Evolutionary conservation across 2,113 vertebrate genomes (phyloP), one percentile per base, ranked within the genome.

Genomic region (Chitala chitala): DNA sequence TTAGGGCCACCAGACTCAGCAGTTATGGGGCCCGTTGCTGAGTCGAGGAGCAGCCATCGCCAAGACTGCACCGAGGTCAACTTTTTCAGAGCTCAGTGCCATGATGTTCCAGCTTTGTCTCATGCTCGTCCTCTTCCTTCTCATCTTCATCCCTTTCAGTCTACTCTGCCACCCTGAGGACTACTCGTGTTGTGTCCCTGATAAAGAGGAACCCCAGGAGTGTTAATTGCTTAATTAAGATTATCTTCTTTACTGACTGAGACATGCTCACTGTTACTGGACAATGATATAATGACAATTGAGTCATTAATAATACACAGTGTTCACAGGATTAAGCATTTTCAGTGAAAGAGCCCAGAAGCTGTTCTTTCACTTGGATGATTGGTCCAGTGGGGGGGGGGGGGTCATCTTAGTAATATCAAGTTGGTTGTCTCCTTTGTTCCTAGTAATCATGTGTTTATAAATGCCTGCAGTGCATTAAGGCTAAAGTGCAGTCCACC

Each of bases 1-100:
- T 89, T 90, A 90, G 48, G 83, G 84, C 86, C 83, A 84, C 84
- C 84, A 86, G 82, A 83, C 5, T 83, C 83, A 81, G 84, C 87
- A 86, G 89, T 88, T 88, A 88, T 83, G 85, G 85, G 84, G 85
- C 85, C 87, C 84, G 80, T 80, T 85, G 83, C 86, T 75, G n/a
- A 77, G 82, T 59, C 78, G 79, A 84, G 76, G 76, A 80, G 78
- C 74, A 54, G 29, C 29, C 40, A 59, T 58, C 12, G 13, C 9
- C 5, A 48, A 65, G 75, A 2, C 22, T 15, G 84, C 84, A 85
- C 85, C 79, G 79, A 85, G 87, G 87, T 87, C 87, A 84, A 82
- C 84, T 83, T 79, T 13, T 72, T 26, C 58, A 51, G 9, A 15
- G 6, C 44, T 6, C 24, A 8, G 17, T 6, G 13, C 26, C 44